Base-by-base conservation (phyloP, 2,888 invertebrate species). In the Caenorhabditis sinica region DNA sequence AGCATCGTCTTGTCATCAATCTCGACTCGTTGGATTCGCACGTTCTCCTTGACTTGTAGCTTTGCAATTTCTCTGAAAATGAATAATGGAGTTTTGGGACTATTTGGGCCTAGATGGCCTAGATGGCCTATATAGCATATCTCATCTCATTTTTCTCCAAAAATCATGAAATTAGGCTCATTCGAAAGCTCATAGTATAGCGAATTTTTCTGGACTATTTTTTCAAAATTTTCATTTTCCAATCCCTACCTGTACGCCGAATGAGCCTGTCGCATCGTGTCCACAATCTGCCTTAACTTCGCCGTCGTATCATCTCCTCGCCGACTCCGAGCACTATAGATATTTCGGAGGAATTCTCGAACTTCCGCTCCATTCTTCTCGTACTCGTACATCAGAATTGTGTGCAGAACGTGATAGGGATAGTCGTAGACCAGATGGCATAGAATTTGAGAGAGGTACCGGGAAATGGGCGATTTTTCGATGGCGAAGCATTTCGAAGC, bases 341-440 rank as follows among this genome's bases (percentile, higher is more conserved):
- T 23, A 9, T 23, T 33, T 6, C 69, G 45, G 8, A 83, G 33
- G 20, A 83, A 75, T 5, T 28, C 23, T 9, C 20, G 40, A 25
- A 69, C 74, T 20, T 56, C 33, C 1, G 83, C n/a, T 20, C 65
- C 79, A 25, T 69, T 83, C 51, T 63, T 33, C n/a, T 66, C 76
- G 33, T 43, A 56, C 49, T 89, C 86, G 65, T 89, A 88, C 66
- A 87, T 82, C 13, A 89, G 69, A 13, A 89, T 36, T n/a, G 85
- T 75, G 43, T 83, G 83, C 8, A 88, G 45, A 0, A 85, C 83
- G 63, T 88, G 86, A 60, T 73, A 88, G 5, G 89, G 89, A 75
- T 88, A 88, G 60, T 82, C 85, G 45, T 73, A 68, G 36, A 89
- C 76, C 28, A 89, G 61, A n/a, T 65, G 71, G 15, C 73, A 65